Evolutionary conservation across 2,888 invertebrate species (phyloP).

Genomic region (Clepsis dumicolana): DNA sequence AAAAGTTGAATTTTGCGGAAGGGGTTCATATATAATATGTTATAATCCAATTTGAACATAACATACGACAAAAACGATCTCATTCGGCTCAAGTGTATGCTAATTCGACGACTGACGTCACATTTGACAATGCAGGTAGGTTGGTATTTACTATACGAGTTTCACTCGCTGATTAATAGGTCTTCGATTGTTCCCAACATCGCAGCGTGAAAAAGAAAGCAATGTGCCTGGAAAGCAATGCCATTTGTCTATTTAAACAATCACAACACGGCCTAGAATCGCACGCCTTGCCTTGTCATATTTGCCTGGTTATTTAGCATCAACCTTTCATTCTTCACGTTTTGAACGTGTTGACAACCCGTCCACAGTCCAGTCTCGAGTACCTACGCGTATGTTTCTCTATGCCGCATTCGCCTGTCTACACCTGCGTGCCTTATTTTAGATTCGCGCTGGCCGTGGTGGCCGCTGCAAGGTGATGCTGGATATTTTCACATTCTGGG

Average conservation of each 20-base stretch:
- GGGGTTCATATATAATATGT: not conserved
- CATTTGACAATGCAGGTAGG: not conserved
- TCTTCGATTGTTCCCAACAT: conserved; percentile 33
- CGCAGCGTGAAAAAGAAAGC: conserved; percentile 52
- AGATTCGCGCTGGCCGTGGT: conserved; percentile 73
- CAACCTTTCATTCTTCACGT: conserved; percentile 56
- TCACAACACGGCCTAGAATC: conserved; percentile 48
- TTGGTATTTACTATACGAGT: conserved; percentile 21
- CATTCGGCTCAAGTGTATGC: conserved; percentile 57
- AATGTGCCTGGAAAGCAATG: conserved; percentile 49
- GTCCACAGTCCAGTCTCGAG: conserved; percentile 41
- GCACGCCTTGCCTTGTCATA: conserved; percentile 51
- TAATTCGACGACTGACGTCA: conserved; percentile 34
- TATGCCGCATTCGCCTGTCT: conserved; percentile 63
- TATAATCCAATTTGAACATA: conserved; percentile 18
- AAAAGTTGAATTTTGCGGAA: conserved; percentile 21
- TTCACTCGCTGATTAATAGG: conserved; percentile 39
- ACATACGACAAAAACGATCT: conserved; percentile 50
- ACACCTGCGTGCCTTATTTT: conserved; percentile 82
- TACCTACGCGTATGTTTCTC: conserved; percentile 45
- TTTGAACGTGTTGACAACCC: conserved; percentile 57
- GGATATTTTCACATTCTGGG: conserved; percentile 83
- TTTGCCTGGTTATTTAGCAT: conserved; percentile 54
- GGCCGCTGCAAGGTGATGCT: conserved; percentile 77
- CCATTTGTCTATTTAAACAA: conserved; percentile 42